These are phyloP conservation scores for Andrena flavipes DNA, from an alignment of 2,888 invertebrate genomes.

Conservation along the genomic window DNA sequence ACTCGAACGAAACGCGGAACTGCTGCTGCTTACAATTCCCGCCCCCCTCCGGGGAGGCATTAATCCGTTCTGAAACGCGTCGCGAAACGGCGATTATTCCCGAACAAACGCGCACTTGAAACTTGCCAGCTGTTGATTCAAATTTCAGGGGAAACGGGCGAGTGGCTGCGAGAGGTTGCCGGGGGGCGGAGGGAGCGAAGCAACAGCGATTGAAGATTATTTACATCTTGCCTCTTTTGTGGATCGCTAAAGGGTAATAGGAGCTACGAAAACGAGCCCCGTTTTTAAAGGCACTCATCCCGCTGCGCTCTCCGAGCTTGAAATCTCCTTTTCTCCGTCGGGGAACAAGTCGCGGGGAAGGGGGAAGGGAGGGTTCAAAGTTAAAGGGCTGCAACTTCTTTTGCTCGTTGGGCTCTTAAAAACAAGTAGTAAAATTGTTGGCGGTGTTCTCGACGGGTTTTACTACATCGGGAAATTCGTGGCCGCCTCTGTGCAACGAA, in stretches of 20 bases:
- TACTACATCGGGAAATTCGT: slow-evolving; percentile 1
- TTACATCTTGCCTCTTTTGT: neutral
- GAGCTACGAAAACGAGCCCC: neutral
- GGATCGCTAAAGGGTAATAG: neutral
- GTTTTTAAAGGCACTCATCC: neutral
- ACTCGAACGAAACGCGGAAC: slow-evolving; percentile 11
- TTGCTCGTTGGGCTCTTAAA: neutral
- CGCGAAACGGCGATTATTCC: slow-evolving; percentile 20
- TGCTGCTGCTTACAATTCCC: slow-evolving; percentile 1
- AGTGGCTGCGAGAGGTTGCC: too few relatives aligned
- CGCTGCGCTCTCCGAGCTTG: neutral
- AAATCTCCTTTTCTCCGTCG: neutral
- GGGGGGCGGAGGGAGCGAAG: neutral
- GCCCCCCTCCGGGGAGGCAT: neutral
- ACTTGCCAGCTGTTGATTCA: slow-evolving; percentile 21
- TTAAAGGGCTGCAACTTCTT: slow-evolving; percentile 1
- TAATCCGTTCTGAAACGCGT: neutral
- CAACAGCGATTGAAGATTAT: neutral
- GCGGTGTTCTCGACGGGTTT: neutral
- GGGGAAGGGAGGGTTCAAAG: neutral
- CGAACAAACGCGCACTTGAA: neutral
- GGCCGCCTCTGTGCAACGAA: neutral
- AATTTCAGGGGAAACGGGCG: neutral
- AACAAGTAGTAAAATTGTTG: neutral
- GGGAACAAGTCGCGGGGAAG: neutral